Percentiles rank a stretch among this genome's conserved stretches.
phyloP scores from a whole-genome alignment of 2,797 vertebrate species.

The Morelia viridis region DNA sequence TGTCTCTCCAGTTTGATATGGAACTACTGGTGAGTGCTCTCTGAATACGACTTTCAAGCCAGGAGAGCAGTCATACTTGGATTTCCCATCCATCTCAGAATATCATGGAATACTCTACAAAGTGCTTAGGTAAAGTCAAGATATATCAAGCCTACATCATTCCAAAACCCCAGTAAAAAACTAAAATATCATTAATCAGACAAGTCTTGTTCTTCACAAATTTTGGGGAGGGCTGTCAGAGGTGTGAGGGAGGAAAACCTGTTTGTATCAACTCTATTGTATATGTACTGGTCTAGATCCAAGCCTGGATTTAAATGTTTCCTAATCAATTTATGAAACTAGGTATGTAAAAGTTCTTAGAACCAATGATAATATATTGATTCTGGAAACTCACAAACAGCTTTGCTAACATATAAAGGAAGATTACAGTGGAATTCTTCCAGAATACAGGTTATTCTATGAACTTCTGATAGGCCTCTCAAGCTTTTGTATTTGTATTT shows the following conservation, averaged over 20 bases:
- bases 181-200: background rate
- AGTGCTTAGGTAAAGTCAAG: background rate
- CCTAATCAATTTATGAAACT: conserved; percentile 56
- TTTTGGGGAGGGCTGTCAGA: background rate
- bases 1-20: background rate
- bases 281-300: background rate
- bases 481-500: conserved; percentile 54
- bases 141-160: background rate
- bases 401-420: conserved; percentile 58
- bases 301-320: conserved; percentile 36
- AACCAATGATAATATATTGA: conserved; percentile 58
- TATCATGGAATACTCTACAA: background rate
- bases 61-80: background rate
- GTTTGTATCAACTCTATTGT: background rate
- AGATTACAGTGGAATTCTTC: conserved; percentile 61
- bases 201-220: background rate
- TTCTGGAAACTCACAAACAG: conserved; percentile 56
- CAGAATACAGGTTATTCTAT: conserved; percentile 63
- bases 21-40: background rate
- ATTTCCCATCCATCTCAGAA: background rate
- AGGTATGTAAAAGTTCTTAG: conserved; percentile 52
- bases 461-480: conserved; percentile 44
- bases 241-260: background rate
- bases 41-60: background rate
- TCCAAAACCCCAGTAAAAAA: background rate